phyloP scores from a whole-genome alignment of 2,888 invertebrate genomes.

The Cataglyphis cursor region DNA sequence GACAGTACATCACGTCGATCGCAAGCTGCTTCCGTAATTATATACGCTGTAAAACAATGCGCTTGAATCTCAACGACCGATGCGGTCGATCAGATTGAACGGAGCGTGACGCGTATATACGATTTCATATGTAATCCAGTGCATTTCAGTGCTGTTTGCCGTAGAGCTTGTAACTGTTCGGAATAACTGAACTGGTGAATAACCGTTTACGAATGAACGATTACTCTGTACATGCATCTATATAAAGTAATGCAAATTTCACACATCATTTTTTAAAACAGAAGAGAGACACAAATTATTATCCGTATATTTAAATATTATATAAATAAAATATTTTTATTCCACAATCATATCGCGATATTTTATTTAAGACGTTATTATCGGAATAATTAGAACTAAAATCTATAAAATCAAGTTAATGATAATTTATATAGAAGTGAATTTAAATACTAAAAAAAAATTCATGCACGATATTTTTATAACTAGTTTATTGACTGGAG shows the following conservation, averaged over 20 bases:
- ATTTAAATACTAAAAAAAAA: neutral
- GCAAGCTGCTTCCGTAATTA: slow-evolving; percentile 59
- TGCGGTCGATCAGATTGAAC: slow-evolving; percentile 65
- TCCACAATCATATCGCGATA: neutral
- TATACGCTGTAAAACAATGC: slow-evolving; percentile 50
- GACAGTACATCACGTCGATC: neutral
- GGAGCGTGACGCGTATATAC: slow-evolving; percentile 23
- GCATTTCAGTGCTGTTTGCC: slow-evolving; percentile 17
- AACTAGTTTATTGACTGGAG: neutral
- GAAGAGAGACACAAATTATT: neutral
- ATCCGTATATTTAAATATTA: neutral
- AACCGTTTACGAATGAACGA: neutral
- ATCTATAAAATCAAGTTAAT: too few relatives aligned
- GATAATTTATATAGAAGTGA: too few relatives aligned
- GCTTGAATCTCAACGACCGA: slow-evolving; percentile 49
- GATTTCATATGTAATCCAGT: slow-evolving; percentile 41
- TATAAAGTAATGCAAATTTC: slow-evolving; percentile 12
- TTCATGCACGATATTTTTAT: neutral
- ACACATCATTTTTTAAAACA: neutral
- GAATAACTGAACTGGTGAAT: neutral
- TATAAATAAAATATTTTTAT: neutral
- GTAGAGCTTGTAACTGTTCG: neutral
- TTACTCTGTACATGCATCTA: neutral
- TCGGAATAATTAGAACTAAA: neutral
- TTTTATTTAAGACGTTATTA: neutral